Base-by-base conservation (phyloP, 2,888 invertebrate genomes). In the Apamea crenata region DNA sequence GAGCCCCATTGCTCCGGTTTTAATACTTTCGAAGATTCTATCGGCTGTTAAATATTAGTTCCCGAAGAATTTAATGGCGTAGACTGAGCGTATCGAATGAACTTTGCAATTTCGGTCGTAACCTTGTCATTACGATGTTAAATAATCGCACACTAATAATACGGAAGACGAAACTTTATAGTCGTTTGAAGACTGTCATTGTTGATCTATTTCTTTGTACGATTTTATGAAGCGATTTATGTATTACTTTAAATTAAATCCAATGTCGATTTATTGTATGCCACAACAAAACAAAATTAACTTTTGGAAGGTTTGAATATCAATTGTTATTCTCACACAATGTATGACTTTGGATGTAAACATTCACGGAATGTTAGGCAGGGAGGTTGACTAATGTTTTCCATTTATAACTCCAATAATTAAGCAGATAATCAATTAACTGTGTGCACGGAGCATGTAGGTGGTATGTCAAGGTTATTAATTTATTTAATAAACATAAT, bases 401-500 rank as follows among this genome's bases (percentile, higher is more conserved):
- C 75, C 74, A 87, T 85, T 78, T 77, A 81, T 75, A 82, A 81
- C 53, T 69, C 50, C 66, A 81, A 83, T 79, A 84, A 87, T 83
- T 87, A 87, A 75, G 67, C 84, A 79, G 75, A 70, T 72, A 84
- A 87, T 88, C 81, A 82, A 87, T 83, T 81, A 82, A 78, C 68
- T 75, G 77, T 80, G 78, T 80, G 81, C 82, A 79, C 77, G 74
- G 68, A 74, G 76, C 69, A 80, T 85, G 80, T 88, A 87, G 86
- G 85, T 74, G 78, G 71, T 70, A 36, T 79, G 80, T 88, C 82
- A 90, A 90, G 90, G 90, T 87, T 83, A 82, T 79, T 80, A 75
- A 86, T 88, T 74, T 87, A 89, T 87, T 88, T 88, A 88, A 84
- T 88, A 78, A 83, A 82, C 75, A 82, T 85, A 81, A 89, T 89